phyloP scores from a whole-genome alignment of 1,140 invertebrate genomes.

The Drosophila parabipectinata region DNA sequence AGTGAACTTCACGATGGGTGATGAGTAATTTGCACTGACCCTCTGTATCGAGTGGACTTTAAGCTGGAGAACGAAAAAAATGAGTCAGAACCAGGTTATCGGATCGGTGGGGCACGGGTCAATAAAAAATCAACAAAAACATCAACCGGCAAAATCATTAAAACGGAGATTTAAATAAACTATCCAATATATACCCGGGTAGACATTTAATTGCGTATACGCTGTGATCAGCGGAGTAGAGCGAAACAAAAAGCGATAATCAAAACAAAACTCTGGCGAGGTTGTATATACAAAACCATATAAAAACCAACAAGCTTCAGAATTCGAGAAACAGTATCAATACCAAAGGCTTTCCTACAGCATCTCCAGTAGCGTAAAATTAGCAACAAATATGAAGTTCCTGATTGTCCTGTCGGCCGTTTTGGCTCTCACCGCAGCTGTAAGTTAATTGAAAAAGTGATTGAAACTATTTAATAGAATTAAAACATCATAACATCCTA shows the following conservation, averaged over 20 bases:
- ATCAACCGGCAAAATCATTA: conserved; percentile 37
- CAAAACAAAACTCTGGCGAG: conserved; percentile 39
- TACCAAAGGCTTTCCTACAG: conserved; percentile 29
- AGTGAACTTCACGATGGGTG: neutral
- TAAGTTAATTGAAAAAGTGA: conserved; percentile 30
- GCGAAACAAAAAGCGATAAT: conserved; percentile 43
- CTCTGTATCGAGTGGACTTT: conserved; percentile 33
- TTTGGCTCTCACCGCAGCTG: conserved; percentile 42
- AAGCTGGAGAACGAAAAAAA: conserved; percentile 13
- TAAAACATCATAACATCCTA: neutral
- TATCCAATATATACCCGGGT: conserved; percentile 25
- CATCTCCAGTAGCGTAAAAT: conserved; percentile 14
- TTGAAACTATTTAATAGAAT: neutral
- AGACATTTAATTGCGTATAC: conserved; percentile 23
- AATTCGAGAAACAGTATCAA: conserved; percentile 50
- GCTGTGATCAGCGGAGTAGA: conserved; percentile 59
- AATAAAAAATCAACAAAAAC: neutral
- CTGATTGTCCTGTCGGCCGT: conserved; percentile 55
- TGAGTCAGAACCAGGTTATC: conserved; percentile 40
- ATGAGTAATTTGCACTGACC: conserved; percentile 15
- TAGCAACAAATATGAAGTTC: conserved; percentile 52
- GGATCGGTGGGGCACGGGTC: conserved; percentile 3
- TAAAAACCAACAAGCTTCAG: conserved; percentile 54
- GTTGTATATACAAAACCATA: conserved; percentile 46
- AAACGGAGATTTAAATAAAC: conserved; percentile 58